phyloP scores from a whole-genome alignment of 1,140 invertebrate species.

The Drosophila pectinifera region DNA sequence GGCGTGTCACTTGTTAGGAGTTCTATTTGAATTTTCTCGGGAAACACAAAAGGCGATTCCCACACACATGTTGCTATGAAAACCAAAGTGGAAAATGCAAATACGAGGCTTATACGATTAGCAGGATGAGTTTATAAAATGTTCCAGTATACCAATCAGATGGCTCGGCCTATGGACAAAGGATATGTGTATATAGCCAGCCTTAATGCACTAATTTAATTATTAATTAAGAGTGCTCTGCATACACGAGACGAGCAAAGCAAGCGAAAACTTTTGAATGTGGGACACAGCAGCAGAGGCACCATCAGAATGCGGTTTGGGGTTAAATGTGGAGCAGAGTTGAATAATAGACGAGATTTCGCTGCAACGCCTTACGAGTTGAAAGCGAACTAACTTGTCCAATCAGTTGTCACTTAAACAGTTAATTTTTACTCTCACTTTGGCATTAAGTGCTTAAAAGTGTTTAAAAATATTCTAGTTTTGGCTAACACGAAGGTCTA shows the following conservation, averaged over 20 bases:
- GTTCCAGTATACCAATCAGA: conserved; percentile 7
- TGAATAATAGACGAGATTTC: conserved; percentile 49
- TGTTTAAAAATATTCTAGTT: not conserved
- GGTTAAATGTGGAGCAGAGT: conserved; percentile 47
- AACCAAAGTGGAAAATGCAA: conserved; percentile 28
- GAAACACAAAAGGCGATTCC: conserved; percentile 24
- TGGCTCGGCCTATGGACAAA: not conserved
- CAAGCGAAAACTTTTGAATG: conserved; percentile 55
- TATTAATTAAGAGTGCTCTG: conserved; percentile 41
- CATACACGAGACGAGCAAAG: conserved; percentile 32
- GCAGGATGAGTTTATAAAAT: conserved; percentile 23
- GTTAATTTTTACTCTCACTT: not conserved
- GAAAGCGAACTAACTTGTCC: conserved; percentile 17
- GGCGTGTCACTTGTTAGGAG: conserved; percentile 33
- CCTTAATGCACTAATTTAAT: conserved; percentile 34
- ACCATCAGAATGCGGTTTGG: conserved; percentile 47
- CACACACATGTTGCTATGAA: conserved; percentile 10
- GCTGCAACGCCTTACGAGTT: conserved; percentile 16
- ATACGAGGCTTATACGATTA: conserved; percentile 31
- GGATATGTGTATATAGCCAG: not conserved
- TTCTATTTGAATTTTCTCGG: conserved; percentile 34
- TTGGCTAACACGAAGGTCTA: too few species aligned
- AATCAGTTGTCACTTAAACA: conserved; percentile 16
- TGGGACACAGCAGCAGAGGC: conserved; percentile 27
- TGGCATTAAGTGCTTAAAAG: not conserved